phyloP scores from a whole-genome alignment of 2,888 invertebrate genomes.

The Callimorpha dominula region DNA sequence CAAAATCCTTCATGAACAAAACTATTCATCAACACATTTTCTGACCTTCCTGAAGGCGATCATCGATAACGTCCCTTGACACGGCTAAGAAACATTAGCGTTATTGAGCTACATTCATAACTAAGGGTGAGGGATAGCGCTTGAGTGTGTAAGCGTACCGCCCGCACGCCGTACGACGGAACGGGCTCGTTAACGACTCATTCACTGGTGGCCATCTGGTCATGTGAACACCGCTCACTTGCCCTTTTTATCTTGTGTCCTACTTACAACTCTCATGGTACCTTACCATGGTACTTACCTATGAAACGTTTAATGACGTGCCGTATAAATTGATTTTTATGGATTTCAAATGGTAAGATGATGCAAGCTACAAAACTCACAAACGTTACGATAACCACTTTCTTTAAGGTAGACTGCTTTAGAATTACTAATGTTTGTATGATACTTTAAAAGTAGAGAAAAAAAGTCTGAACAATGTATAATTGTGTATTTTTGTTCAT shows the following conservation, averaged over 20 bases:
- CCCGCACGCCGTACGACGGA: slow-evolving; percentile 38
- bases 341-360: neutral
- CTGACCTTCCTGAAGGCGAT: slow-evolving; percentile 1
- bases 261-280: slow-evolving; percentile 42
- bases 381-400: neutral
- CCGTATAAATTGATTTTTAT: slow-evolving; percentile 13
- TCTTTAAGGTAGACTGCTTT: neutral
- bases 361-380: neutral
- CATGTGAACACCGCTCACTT: slow-evolving; percentile 60
- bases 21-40: neutral
- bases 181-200: slow-evolving; percentile 74
- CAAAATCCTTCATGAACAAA: neutral
- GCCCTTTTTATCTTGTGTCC: slow-evolving; percentile 59
- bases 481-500: neutral
- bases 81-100: slow-evolving; percentile 11
- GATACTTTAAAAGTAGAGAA: neutral
- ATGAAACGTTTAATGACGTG: neutral
- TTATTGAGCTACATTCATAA: slow-evolving; percentile 29
- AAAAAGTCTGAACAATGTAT: neutral
- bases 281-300: neutral
- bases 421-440: neutral
- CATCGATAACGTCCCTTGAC: slow-evolving; percentile 2
- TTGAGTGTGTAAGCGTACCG: slow-evolving; percentile 34
- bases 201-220: slow-evolving; percentile 79
- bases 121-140: slow-evolving; percentile 27